Base-by-base conservation (phyloP, 1,140 invertebrate species). In the Hylaeus volcanicus region DNA sequence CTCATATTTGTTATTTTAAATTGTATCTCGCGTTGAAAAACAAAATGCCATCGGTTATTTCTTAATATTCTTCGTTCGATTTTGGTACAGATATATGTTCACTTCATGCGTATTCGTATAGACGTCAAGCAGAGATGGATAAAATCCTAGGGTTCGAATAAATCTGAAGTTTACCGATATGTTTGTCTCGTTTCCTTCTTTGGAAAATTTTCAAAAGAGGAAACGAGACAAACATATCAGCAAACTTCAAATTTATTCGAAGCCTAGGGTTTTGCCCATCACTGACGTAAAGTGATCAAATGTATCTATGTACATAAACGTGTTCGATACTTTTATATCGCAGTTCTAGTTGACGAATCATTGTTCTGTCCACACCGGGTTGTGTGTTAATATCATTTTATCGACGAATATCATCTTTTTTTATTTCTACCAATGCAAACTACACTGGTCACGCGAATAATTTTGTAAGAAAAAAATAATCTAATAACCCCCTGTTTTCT, bases 381-480 rank as follows among this genome's bases (percentile, higher is more conserved):
- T 65, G 55, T 37, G 48, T 76, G 48, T 76, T 80, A 86, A 81
- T 74, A 63, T 58, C 79, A 82, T 65, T 72, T 72, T 71, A 87
- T 64, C 72, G 63, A 51, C n/a, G 37, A 79, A 79, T 74, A 84
- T 66, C 80, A 78, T 79, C 61, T 65, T 26, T 45, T 61, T 63
- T 86, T 79, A 78, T 79, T 74, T 83, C 78, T 12, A 79, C 71
- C 61, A 75, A 63, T 76, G 61, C 9, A 55, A 90, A 82, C 84
- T 70, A 82, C 85, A 74, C 61, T 83, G 73, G 77, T 91, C 85
- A 93, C 70, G 91, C 90, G 86, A 93, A 93, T 74, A 93, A 83
- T 86, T 90, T 92, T 2, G 90, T 87, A 45, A 91, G 80, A 68
- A 92, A 91, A 66, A 92, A 91, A 71, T 91, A 91, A 77, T 88